These are phyloP conservation scores for Camponotus fellah DNA, from an alignment of 2,888 invertebrate genomes.

Conservation along the genomic window DNA sequence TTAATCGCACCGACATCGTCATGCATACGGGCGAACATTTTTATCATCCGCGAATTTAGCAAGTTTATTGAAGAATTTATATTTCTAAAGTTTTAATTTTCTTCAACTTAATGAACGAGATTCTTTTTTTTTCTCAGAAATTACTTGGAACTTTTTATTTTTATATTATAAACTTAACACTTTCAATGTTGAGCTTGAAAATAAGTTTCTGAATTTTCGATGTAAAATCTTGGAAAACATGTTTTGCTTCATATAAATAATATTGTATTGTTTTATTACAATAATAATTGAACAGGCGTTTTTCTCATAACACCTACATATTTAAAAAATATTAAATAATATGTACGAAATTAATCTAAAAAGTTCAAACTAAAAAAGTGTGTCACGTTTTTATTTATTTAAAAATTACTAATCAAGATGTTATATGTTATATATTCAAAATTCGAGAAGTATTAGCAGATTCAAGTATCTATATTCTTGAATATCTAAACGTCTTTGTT, in stretches of 20 bases:
- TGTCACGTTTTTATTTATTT: neutral
- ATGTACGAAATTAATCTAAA: neutral
- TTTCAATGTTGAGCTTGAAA: neutral
- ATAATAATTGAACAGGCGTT: no score
- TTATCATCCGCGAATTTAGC: conserved; percentile 17
- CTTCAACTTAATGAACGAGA: neutral
- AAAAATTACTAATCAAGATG: neutral
- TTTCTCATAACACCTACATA: neutral
- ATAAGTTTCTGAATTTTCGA: neutral
- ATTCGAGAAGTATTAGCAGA: neutral
- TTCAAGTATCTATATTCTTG: neutral
- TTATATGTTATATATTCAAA: neutral
- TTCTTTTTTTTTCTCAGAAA: neutral
- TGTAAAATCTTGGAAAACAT: neutral
- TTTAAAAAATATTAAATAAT: neutral
- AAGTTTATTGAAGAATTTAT: neutral
- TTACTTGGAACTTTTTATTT: neutral
- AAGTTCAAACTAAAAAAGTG: neutral
- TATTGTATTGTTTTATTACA: neutral
- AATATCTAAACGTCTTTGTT: neutral
- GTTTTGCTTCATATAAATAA: neutral
- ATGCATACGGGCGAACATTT: conserved; percentile 39
- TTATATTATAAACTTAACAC: neutral
- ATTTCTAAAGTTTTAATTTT: neutral
- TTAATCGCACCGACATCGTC: conserved; percentile 29